These are phyloP conservation scores for Dicaeum eximium DNA, from an alignment of 2,113 vertebrate genomes.

Conservation along the genomic window DNA sequence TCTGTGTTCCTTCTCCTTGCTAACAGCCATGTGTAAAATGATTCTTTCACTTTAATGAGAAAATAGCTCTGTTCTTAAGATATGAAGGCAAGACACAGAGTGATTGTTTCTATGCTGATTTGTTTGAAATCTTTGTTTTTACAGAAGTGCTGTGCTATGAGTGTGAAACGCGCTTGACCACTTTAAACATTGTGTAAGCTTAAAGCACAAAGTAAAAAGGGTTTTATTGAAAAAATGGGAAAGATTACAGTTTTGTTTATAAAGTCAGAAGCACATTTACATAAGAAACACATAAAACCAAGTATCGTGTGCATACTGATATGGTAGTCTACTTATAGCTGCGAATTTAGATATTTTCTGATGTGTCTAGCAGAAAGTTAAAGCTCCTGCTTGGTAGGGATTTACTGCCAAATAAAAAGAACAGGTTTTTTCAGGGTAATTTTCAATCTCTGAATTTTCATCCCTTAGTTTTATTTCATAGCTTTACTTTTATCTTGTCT, in stretches of 20 bases:
- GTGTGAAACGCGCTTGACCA: neutral
- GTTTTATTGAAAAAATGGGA: neutral
- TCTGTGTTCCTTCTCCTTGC: neutral
- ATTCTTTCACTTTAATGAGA: neutral
- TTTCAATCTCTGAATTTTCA: neutral
- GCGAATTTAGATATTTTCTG: neutral
- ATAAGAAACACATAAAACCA: conserved; percentile 24
- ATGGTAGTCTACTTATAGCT: neutral
- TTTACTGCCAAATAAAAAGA: conserved; percentile 12
- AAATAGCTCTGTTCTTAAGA: neutral
- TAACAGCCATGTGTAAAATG: neutral
- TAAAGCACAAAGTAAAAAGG: neutral
- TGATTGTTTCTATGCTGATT: neutral
- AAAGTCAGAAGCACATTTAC: neutral
- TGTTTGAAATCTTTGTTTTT: neutral
- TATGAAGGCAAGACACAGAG: neutral
- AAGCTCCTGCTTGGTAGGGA: neutral
- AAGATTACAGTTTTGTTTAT: conserved; percentile 25
- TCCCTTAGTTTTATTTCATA: neutral
- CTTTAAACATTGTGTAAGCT: neutral
- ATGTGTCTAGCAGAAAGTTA: neutral
- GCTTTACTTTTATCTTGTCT: neutral
- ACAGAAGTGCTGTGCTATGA: neutral
- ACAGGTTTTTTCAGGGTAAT: neutral
- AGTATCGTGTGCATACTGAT: neutral